These are phyloP conservation scores for Hiodon alosoides DNA, from an alignment of 2,113 vertebrate genomes.

Conservation along the genomic window DNA sequence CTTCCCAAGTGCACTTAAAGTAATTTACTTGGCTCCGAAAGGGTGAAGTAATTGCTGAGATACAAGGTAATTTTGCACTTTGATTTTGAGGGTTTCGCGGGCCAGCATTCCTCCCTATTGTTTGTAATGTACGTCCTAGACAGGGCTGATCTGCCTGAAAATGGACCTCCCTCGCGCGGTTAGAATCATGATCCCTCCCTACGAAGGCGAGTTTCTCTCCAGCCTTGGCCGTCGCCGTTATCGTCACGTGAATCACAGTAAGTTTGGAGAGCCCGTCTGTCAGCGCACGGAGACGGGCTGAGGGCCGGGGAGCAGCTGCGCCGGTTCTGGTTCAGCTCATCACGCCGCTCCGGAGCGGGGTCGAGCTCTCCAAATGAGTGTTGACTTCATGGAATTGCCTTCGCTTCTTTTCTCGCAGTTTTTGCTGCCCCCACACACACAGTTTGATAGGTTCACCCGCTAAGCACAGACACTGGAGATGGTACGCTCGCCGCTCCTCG, in stretches of 20 bases:
- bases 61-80: slow-evolving; percentile 57
- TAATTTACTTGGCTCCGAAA: slow-evolving; percentile 67
- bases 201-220: no score
- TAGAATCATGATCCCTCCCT: neutral
- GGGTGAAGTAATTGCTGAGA: slow-evolving; percentile 60
- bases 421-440: neutral
- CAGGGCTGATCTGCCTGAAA: slow-evolving; percentile 49
- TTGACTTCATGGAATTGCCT: slow-evolving; percentile 50
- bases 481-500: slow-evolving; percentile 39
- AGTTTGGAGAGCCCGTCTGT: no score
- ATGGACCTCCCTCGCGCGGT: slow-evolving; percentile 24
- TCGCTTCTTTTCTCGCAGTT: slow-evolving; percentile 19
- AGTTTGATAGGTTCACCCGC: slow-evolving; percentile 7
- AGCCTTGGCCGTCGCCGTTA: no score
- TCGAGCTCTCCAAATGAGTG: slow-evolving; percentile 37
- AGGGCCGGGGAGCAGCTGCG: neutral
- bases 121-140: slow-evolving; percentile 41
- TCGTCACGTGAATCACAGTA: no score
- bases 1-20: slow-evolving; percentile 69
- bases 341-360: slow-evolving; percentile 9
- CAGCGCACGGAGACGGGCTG: neutral
- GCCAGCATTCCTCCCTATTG: neutral
- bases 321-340: neutral
- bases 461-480: slow-evolving; percentile 40
- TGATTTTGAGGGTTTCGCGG: neutral